Conservation (phyloP, 1,140 invertebrate genomes). For the Euglossa dilemma region DNA sequence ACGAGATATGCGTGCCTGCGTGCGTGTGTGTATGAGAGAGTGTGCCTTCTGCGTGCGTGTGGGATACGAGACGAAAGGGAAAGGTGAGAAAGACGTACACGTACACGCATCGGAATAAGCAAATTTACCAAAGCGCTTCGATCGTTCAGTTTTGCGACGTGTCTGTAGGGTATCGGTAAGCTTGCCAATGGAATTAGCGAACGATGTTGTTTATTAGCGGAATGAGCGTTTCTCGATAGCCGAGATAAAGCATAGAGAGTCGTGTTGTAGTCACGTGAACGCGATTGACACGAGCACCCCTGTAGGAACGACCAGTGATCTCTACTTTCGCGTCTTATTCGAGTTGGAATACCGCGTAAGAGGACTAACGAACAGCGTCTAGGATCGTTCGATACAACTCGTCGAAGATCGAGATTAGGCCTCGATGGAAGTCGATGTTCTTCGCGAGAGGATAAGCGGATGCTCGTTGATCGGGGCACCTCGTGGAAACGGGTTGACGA, state of each 20-base stretch:
- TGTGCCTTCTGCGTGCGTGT: too few relatives aligned
- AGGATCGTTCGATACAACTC: neutral
- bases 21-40: too few relatives aligned
- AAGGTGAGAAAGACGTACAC: conserved; percentile 1
- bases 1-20: neutral
- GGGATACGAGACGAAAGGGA: neutral
- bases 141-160: conserved; percentile 32
- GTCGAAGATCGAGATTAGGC: neutral
- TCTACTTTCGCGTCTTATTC: neutral
- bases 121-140: conserved; percentile 31
- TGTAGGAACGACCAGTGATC: neutral
- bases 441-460: too few relatives aligned
- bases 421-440: neutral
- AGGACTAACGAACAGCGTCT: neutral
- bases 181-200: conserved; percentile 5
- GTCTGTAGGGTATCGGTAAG: conserved; percentile 10
- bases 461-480: neutral
- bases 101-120: conserved; percentile 10
- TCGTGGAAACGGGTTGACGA: neutral
- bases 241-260: neutral
- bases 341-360: neutral
- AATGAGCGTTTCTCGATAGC: neutral
- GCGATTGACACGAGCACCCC: neutral
- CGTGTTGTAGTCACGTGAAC: neutral
- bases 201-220: conserved; percentile 7